Conservation (phyloP, 2,113 vertebrate genomes). For the Proteles cristata region DNA sequence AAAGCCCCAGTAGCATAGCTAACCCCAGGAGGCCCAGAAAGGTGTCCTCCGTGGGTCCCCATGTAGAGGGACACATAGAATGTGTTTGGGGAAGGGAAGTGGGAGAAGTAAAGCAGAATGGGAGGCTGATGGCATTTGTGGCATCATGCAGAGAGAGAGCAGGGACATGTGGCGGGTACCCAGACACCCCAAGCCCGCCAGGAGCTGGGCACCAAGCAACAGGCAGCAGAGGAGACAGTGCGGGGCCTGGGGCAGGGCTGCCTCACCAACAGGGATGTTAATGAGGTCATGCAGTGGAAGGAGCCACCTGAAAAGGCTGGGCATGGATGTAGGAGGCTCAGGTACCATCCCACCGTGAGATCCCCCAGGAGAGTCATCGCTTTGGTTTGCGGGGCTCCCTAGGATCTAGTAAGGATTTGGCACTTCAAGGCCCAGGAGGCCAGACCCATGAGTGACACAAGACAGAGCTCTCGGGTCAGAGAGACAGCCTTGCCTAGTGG, state of each 20-base stretch:
- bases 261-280: fast-evolving
- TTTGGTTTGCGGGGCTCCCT: background rate
- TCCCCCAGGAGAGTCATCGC: background rate
- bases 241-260: background rate
- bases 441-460: background rate
- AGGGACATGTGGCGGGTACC: background rate
- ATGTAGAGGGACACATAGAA: background rate
- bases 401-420: background rate
- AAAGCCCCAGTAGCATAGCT: background rate
- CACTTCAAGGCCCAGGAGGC: background rate
- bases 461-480: background rate
- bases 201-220: background rate
- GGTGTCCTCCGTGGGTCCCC: fast-evolving
- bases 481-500: background rate
- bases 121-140: background rate
- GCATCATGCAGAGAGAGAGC: no score
- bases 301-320: background rate
- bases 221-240: background rate
- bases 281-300: background rate
- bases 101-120: background rate
- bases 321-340: no score
- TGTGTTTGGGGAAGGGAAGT: background rate
- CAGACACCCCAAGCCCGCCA: background rate
- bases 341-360: no score
- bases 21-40: background rate